A percentile compares a stretch with the other conserved stretches of the same genome.
phyloP scores from a whole-genome alignment of 2,888 invertebrate genomes.

The Ennomos fuscantarius region DNA sequence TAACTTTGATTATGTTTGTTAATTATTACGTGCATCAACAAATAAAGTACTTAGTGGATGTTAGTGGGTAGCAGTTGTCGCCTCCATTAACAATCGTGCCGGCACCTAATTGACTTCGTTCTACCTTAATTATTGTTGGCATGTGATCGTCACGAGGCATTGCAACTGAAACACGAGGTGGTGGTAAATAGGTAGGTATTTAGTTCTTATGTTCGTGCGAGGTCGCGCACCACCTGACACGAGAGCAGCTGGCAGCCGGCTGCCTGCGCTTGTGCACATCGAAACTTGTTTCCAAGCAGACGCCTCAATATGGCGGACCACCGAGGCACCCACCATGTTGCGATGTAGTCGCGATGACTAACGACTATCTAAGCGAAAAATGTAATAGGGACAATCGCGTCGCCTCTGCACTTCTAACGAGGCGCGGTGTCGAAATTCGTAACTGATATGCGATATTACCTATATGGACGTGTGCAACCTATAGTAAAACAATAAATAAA shows the following conservation, averaged over 20 bases:
- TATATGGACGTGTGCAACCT: constrained; percentile 45
- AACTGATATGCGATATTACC: constrained; percentile 33
- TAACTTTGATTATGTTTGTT: neutral
- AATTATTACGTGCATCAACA: constrained; percentile 8
- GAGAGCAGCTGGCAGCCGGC: constrained; percentile 78
- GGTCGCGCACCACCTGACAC: constrained; percentile 79
- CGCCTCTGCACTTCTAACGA: constrained; percentile 24
- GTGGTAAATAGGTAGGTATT: constrained; percentile 36
- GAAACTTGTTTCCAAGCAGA: constrained; percentile 79
- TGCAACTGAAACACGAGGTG: constrained; percentile 35
- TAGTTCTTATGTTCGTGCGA: constrained; percentile 62
- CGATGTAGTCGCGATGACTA: constrained; percentile 34
- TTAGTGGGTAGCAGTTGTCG: constrained; percentile 37
- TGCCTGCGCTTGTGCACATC: constrained; percentile 71
- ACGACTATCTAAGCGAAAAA: constrained; percentile 40
- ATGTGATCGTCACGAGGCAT: constrained; percentile 28
- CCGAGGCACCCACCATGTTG: constrained; percentile 44
- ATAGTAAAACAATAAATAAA: constrained; percentile 47
- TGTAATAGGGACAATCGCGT: constrained; percentile 36
- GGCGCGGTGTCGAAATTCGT: constrained; percentile 20
- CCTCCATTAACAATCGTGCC: constrained; percentile 56
- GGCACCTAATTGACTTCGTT: constrained; percentile 63
- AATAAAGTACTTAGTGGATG: constrained; percentile 12
- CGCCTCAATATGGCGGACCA: constrained; percentile 74
- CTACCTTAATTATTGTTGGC: constrained; percentile 55